These are phyloP conservation scores for Agrypnus murinus DNA, from an alignment of 2,888 invertebrate genomes.

Conservation along the genomic window DNA sequence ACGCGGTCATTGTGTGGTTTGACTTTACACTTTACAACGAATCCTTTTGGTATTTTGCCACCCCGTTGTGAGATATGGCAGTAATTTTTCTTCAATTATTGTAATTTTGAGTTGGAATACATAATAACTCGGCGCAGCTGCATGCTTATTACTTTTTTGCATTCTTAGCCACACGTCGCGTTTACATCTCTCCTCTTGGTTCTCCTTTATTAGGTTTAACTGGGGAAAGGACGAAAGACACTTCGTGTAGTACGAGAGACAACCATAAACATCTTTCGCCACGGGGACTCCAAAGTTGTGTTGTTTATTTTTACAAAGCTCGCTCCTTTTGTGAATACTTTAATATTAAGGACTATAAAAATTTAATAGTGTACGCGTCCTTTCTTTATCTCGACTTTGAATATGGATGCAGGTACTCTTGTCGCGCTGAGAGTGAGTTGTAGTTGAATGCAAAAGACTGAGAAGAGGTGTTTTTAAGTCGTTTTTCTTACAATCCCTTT, in stretches of 20 bases:
- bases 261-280: slow-evolving; percentile 52
- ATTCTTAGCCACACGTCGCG: slow-evolving; percentile 30
- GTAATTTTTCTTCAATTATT: slow-evolving; percentile 47
- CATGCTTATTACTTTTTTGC: slow-evolving; percentile 42
- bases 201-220: slow-evolving; percentile 4
- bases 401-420: slow-evolving; percentile 34
- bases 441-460: neutral
- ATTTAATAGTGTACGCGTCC: slow-evolving; percentile 44
- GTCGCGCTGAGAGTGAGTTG: slow-evolving; percentile 8
- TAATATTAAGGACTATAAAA: slow-evolving; percentile 49
- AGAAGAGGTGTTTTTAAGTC: slow-evolving; percentile 10
- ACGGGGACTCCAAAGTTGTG: slow-evolving; percentile 48
- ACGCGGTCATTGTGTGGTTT: too few species aligned
- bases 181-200: slow-evolving; percentile 2
- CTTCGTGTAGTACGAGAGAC: slow-evolving; percentile 43
- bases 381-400: slow-evolving; percentile 41
- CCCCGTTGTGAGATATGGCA: slow-evolving; percentile 40
- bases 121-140: slow-evolving; percentile 43
- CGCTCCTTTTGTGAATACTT: slow-evolving; percentile 51
- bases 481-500: slow-evolving; percentile 13
- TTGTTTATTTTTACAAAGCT: slow-evolving; percentile 51
- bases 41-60: slow-evolving; percentile 23
- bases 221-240: slow-evolving; percentile 34
- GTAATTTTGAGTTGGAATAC: slow-evolving; percentile 40
- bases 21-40: neutral